Evolutionary conservation across 2,113 vertebrate species (phyloP).

Genomic region (Trinectes maculatus): DNA sequence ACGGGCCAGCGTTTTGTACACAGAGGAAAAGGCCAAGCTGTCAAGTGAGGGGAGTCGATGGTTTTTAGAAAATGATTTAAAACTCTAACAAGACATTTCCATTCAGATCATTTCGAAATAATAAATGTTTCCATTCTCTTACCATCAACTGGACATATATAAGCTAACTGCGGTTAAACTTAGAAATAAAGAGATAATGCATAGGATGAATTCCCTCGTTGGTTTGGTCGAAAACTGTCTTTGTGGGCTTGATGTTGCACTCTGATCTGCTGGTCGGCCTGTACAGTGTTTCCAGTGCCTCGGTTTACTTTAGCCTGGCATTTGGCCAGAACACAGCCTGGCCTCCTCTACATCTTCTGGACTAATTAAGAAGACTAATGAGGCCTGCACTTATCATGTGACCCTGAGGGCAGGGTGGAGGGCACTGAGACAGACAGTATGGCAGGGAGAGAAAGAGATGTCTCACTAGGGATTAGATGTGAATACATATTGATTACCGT

Average conservation of each 20-base stretch:
- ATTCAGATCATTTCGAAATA: background rate
- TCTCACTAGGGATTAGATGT: background rate
- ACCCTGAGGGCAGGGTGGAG: conserved; percentile 39
- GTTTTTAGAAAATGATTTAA: conserved; percentile 32
- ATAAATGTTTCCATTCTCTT: background rate
- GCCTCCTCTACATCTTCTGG: conserved; percentile 50
- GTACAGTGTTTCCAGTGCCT: conserved; percentile 70
- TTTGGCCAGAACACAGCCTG: conserved; percentile 50
- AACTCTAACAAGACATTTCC: conserved; percentile 11
- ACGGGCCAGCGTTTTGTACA: background rate
- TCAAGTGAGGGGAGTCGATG: conserved; percentile 23
- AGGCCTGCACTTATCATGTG: conserved; percentile 67
- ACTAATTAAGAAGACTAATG: conserved; percentile 83
- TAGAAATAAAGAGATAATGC: background rate
- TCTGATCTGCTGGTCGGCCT: conserved; percentile 58
- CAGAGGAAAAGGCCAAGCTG: conserved; percentile 21
- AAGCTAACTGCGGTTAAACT: too few relatives aligned
- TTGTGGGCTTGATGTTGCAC: conserved; percentile 15
- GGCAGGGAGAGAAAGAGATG: too few relatives aligned
- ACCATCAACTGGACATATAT: background rate
- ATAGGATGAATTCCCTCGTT: background rate
- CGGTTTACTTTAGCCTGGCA: conserved; percentile 73
- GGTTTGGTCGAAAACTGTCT: conserved; percentile 13
- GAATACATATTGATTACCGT: background rate
- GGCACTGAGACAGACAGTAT: conserved; percentile 16